Conservation (phyloP, 2,888 invertebrate genomes). For the Neocrepidodera transversa region DNA sequence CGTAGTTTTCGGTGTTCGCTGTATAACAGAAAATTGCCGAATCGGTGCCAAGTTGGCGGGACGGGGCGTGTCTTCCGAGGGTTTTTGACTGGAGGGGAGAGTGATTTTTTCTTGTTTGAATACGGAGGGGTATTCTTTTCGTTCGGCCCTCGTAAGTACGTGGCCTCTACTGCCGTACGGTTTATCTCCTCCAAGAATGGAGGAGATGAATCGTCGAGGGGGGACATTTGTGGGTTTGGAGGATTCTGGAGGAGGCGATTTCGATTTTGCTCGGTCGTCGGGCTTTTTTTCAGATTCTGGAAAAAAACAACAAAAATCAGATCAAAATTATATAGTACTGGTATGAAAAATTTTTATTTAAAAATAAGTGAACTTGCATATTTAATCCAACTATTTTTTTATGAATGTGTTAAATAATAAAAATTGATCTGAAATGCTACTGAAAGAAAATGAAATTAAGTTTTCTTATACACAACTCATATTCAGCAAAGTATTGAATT, state of each 20-base stretch:
- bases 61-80: conserved; percentile 61
- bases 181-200: conserved; percentile 80
- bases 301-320: too few species aligned
- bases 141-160: conserved; percentile 69
- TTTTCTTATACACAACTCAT: too few species aligned
- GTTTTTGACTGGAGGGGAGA: conserved; percentile 67
- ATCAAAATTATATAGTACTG: too few species aligned
- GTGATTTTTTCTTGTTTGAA: conserved; percentile 67
- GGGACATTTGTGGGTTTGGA: conserved; percentile 54
- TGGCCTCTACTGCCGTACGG: conserved; percentile 83
- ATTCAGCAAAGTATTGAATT: too few species aligned
- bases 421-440: too few species aligned
- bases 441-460: too few species aligned
- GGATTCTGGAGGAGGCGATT: conserved; percentile 56
- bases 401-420: too few species aligned
- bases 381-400: too few species aligned
- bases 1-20: conserved; percentile 68
- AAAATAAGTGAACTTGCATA: too few species aligned
- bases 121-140: conserved; percentile 76
- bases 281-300: conserved; percentile 56
- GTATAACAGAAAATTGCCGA: conserved; percentile 56
- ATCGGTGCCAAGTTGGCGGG: conserved; percentile 55
- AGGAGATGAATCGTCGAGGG: conserved; percentile 76
- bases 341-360: too few species aligned
- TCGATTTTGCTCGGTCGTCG: conserved; percentile 54